A percentile compares a stretch with the other conserved stretches of the same genome.
Conservation (phyloP, 2,113 vertebrate species). For the Myotis yumanensis region DNA sequence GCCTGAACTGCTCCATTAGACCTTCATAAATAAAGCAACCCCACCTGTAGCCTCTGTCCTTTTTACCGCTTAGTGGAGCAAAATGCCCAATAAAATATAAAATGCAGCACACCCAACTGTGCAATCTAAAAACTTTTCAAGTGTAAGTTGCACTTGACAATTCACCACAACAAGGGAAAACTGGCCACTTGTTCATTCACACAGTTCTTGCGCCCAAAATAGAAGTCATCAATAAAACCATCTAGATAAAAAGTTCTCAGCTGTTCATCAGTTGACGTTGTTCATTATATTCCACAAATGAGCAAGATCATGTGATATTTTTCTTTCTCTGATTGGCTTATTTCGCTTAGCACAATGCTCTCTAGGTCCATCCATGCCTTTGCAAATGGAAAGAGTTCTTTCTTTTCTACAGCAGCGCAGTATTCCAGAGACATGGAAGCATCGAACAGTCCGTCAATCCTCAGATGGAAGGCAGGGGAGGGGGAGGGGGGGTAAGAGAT, state of each 20-base stretch:
- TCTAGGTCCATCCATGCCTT: too few relatives aligned
- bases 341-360: too few relatives aligned
- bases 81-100: conserved; percentile 84
- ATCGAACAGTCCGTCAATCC: too few relatives aligned
- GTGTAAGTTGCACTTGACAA: conserved; percentile 91
- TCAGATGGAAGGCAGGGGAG: too few relatives aligned
- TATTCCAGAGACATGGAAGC: too few relatives aligned
- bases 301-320: too few relatives aligned
- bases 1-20: neutral
- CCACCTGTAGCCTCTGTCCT: conserved; percentile 81
- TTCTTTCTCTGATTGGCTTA: too few relatives aligned
- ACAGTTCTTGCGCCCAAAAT: conserved; percentile 80
- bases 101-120: conserved; percentile 86
- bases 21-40: conserved; percentile 74
- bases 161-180: conserved; percentile 88
- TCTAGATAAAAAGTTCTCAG: conserved; percentile 92
- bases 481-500: too few relatives aligned
- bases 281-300: too few relatives aligned
- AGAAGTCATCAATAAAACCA: conserved; percentile 98
- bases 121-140: conserved; percentile 85
- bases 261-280: too few relatives aligned
- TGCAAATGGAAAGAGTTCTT: too few relatives aligned
- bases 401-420: too few relatives aligned
- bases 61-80: conserved; percentile 79
- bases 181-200: conserved; percentile 81